Conservation (phyloP, 2,888 invertebrate genomes). For the Charanyca ferruginea region DNA sequence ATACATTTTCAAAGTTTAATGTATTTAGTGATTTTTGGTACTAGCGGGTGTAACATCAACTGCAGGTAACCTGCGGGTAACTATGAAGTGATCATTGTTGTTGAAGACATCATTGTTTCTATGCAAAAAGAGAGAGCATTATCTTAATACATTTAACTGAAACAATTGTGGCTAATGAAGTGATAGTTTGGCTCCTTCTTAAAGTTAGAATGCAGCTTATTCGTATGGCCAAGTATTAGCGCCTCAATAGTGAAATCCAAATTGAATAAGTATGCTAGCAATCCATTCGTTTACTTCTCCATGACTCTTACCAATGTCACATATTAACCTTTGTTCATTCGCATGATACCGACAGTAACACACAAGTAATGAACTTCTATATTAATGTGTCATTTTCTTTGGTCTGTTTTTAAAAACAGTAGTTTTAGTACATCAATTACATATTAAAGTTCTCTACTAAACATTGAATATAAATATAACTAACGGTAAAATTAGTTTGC, state of each 20-base stretch:
- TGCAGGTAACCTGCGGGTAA: not conserved
- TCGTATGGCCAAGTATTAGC: not conserved
- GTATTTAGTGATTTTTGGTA: not conserved
- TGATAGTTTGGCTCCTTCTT: not conserved
- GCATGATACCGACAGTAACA: constrained; percentile 66
- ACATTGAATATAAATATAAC: too few relatives aligned
- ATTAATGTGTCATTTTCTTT: not conserved
- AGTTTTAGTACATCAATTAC: too few relatives aligned
- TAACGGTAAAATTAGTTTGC: too few relatives aligned
- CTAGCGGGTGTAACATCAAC: not conserved
- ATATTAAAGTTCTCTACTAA: too few relatives aligned
- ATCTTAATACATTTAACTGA: too few relatives aligned
- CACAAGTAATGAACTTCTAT: constrained; percentile 3
- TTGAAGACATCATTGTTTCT: too few relatives aligned
- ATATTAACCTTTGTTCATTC: constrained; percentile 77
- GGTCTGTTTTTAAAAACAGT: not conserved
- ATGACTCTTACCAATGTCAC: constrained; percentile 66
- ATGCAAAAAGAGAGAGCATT: too few relatives aligned
- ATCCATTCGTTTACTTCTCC: constrained; percentile 77
- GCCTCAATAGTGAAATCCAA: not conserved
- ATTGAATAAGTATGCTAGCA: constrained; percentile 7
- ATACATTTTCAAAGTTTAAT: not conserved
- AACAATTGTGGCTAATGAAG: too few relatives aligned
- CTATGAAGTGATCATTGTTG: not conserved
- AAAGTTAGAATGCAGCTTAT: constrained; percentile 7